phyloP scores from a whole-genome alignment of 2,113 vertebrate species.

The Heptranchias perlo region DNA sequence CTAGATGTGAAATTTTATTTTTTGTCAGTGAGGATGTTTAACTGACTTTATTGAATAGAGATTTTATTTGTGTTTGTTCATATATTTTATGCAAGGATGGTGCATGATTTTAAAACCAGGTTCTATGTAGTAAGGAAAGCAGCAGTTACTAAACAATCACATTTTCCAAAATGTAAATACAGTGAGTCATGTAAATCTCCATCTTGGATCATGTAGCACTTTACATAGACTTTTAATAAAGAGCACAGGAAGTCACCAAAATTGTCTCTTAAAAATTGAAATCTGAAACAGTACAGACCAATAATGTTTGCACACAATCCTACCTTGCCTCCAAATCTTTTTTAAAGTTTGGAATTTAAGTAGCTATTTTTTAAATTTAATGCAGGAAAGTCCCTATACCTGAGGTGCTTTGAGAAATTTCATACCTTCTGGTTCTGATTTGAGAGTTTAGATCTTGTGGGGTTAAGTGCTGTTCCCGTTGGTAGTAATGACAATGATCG shows the following conservation, averaged over 20 bases:
- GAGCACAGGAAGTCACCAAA: neutral
- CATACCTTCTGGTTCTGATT: no score
- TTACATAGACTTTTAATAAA: neutral
- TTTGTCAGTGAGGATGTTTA: neutral
- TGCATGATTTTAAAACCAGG: neutral
- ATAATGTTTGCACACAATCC: neutral
- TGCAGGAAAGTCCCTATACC: no score
- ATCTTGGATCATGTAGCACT: neutral
- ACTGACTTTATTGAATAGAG: neutral
- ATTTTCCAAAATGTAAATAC: neutral
- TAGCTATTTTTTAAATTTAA: neutral
- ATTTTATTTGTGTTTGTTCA: constrained; percentile 8
- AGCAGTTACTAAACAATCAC: neutral
- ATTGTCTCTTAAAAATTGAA: neutral
- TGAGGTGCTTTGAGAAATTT: no score
- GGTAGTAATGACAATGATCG: no score
- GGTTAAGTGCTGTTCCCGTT: no score
- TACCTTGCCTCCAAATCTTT: neutral
- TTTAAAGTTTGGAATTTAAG: neutral
- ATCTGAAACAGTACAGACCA: neutral
- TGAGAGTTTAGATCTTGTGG: no score
- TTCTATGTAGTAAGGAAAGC: neutral
- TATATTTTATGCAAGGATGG: neutral
- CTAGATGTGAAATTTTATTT: neutral
- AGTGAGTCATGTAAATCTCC: neutral